phyloP scores from a whole-genome alignment of 1,140 invertebrate species.

The Drosophila hydei region DNA sequence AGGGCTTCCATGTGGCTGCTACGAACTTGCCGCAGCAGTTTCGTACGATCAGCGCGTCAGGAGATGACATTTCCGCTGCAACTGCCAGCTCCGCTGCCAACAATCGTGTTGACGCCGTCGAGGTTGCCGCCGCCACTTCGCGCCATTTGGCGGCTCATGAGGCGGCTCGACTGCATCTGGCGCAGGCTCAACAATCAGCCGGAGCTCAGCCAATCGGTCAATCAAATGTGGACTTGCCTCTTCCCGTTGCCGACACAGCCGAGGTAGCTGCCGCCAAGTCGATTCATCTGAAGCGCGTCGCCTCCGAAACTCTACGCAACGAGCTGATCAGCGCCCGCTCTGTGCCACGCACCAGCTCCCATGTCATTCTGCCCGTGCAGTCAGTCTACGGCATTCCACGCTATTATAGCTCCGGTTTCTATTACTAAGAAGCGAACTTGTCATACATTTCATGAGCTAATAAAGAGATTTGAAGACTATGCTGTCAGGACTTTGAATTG shows the following conservation, averaged over 20 bases:
- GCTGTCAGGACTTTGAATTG: too few relatives aligned
- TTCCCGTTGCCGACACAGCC: slow-evolving; percentile 73
- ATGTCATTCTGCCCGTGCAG: slow-evolving; percentile 49
- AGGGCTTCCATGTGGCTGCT: slow-evolving; percentile 88
- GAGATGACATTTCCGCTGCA: slow-evolving; percentile 8
- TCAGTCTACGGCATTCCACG: slow-evolving; percentile 55
- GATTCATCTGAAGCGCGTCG: slow-evolving; percentile 59
- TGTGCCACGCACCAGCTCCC: slow-evolving; percentile 57
- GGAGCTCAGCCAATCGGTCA: slow-evolving; percentile 16
- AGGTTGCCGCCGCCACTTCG: slow-evolving; percentile 42
- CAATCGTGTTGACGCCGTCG: slow-evolving; percentile 44
- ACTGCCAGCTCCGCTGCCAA: slow-evolving; percentile 27
- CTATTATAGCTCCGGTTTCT: slow-evolving; percentile 57
- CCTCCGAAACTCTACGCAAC: slow-evolving; percentile 62
- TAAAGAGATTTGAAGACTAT: slow-evolving; percentile 37
- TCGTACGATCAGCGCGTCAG: neutral
- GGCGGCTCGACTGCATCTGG: slow-evolving; percentile 48
- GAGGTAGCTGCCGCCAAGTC: slow-evolving; percentile 80
- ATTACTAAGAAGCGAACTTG: slow-evolving; percentile 37
- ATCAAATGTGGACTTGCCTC: slow-evolving; percentile 68
- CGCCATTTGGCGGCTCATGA: slow-evolving; percentile 42
- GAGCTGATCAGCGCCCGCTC: slow-evolving; percentile 67
- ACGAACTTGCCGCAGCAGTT: slow-evolving; percentile 86
- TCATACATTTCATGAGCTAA: slow-evolving; percentile 10
- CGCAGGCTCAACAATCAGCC: slow-evolving; percentile 22